These are phyloP conservation scores for Dryas iulia DNA, from an alignment of 1,140 invertebrate genomes.

Conservation along the genomic window DNA sequence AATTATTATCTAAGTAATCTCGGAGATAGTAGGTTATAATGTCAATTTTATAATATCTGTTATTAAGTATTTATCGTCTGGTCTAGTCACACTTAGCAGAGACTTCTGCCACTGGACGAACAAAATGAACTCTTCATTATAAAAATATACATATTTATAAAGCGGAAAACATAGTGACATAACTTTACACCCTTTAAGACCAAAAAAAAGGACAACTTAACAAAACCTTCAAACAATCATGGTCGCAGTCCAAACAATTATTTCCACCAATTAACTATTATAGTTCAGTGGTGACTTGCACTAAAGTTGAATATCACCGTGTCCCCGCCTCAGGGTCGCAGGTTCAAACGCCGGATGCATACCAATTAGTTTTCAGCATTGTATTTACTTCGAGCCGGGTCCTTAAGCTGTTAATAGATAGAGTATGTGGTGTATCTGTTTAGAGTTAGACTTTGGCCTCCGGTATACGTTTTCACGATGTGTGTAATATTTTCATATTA, in stretches of 20 bases:
- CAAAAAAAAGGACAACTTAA: no score
- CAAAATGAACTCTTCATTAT: no score
- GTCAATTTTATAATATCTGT: no score
- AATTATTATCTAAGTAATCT: no score
- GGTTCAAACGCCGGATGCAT: slow-evolving; percentile 46
- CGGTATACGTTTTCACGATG: neutral
- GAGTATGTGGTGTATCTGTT: neutral
- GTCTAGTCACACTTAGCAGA: no score
- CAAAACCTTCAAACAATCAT: neutral
- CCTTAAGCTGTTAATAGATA: slow-evolving; percentile 37
- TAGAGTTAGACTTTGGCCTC: neutral
- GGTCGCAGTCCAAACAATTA: neutral
- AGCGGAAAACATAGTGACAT: no score
- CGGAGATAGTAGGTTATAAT: no score
- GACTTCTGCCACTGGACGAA: no score
- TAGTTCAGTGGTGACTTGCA: neutral
- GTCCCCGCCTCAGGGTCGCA: slow-evolving; percentile 42
- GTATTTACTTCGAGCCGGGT: slow-evolving; percentile 38
- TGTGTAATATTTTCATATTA: neutral
- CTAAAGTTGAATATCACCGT: slow-evolving; percentile 12
- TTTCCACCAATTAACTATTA: neutral
- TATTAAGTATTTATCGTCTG: no score
- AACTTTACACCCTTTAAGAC: no score
- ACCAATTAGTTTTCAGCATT: slow-evolving; percentile 48
- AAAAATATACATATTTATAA: no score